Evolutionary conservation across 1,140 invertebrate genomes (phyloP).

Genomic region (Papilio polytes): DNA sequence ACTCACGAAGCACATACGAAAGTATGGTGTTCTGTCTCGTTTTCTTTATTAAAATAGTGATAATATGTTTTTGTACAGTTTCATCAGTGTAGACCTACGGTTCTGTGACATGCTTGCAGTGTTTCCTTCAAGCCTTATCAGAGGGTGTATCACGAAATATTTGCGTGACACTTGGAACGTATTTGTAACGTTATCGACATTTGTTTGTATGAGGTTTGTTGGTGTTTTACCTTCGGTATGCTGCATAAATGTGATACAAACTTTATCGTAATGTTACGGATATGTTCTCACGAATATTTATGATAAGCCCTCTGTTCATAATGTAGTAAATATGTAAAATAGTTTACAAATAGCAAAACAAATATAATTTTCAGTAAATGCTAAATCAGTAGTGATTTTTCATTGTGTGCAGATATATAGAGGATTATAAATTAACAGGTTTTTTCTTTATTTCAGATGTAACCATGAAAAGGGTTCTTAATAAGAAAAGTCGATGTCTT

Average conservation of each 20-base stretch:
- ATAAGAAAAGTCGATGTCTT: conserved; percentile 20
- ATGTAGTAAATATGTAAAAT: neutral
- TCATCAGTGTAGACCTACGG: neutral
- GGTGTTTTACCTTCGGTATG: no score
- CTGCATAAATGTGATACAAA: no score
- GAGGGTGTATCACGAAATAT: no score
- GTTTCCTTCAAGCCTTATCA: neutral
- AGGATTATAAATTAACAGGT: neutral
- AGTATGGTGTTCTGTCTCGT: no score
- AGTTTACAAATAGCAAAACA: conserved; percentile 32
- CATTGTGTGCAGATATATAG: neutral
- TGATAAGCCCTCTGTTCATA: no score
- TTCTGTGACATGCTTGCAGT: neutral
- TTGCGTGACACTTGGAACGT: no score
- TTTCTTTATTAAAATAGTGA: no score
- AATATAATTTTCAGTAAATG: neutral
- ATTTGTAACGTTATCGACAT: no score
- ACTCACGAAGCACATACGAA: neutral
- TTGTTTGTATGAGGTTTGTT: no score
- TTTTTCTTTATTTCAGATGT: conserved; percentile 32
- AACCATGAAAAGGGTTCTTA: conserved; percentile 19
- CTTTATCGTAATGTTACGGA: no score
- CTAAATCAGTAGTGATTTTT: neutral
- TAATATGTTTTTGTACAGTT: neutral
- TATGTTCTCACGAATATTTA: no score